Evolutionary conservation across 1,140 invertebrate species (phyloP), one percentile per base, ranked within the genome.

Genomic region (Bombus turneri): DNA sequence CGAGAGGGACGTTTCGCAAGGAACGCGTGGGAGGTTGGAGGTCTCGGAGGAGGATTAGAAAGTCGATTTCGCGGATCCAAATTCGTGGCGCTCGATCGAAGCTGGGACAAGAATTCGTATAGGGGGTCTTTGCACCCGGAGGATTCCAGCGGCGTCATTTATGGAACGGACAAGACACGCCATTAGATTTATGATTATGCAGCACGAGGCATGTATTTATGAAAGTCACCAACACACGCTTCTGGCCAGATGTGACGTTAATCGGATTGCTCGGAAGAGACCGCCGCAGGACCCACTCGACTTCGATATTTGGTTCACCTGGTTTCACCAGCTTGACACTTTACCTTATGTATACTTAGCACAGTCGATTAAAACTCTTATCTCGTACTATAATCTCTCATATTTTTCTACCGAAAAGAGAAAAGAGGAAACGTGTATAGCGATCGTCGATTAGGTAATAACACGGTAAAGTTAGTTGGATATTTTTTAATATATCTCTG

Each of bases 161-260:
- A 83, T 84, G 85, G 79, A 85, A 81, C 84, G 84, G 83, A 81
- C 84, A 85, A 85, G 84, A 81, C 79, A 85, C 84, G 84, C 84
- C 73, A 86, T 86, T 86, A 86, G 85, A 86, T 86, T 86, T 86
- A 83, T 83, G 85, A 86, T 86, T 83, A 78, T 83, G 74, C 85
- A 86, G 84, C 84, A 75, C 84, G 59, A 73, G 84, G 84, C 75
- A 75, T 81, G 81, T 85, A 85, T 85, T 85, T 85, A 85, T 81
- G 84, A 85, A 85, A 85, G 84, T 15, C 71, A 74, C 71, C 34
- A 74, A 73, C 84, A 75, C 59, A 57, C n/a, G 8, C 39, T 25
- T 18, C 15, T 8, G 64, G 37, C 76, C 83, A 85, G 78, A 81
- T 85, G 78, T 69, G 78, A 86, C 85, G 74, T 86, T 86, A 86